Percentiles rank a stretch among this genome's conserved stretches.
These are phyloP conservation scores for Megaptera novaeangliae DNA, from an alignment of 2,113 vertebrate genomes.

Conservation along the genomic window DNA sequence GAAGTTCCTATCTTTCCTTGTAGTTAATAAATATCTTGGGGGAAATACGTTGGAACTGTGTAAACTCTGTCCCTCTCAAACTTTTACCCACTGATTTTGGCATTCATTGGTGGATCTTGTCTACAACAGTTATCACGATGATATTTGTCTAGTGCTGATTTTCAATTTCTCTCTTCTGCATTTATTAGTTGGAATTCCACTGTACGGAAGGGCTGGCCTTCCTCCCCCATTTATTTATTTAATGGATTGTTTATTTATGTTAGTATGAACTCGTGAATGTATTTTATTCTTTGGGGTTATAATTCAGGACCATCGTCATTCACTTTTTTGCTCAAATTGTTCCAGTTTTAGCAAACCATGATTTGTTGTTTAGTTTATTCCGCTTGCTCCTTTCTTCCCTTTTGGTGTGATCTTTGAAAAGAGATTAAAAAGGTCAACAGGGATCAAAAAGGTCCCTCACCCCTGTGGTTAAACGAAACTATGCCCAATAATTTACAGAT, in stretches of 20 bases:
- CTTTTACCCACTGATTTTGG: background rate
- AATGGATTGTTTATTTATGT: background rate
- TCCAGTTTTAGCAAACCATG: background rate
- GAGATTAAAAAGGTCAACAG: background rate
- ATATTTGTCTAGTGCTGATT: background rate
- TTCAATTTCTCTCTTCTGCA: background rate
- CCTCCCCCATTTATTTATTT: background rate
- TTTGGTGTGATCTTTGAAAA: conserved; percentile 3
- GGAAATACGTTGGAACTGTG: background rate
- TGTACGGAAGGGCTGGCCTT: background rate
- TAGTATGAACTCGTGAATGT: background rate
- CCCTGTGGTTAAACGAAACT: background rate
- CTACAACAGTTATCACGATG: background rate
- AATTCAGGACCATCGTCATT: background rate
- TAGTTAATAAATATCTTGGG: background rate
- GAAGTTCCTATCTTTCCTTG: background rate
- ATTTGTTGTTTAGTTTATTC: background rate
- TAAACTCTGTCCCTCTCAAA: background rate
- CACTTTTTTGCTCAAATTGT: background rate
- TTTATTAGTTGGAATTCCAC: background rate
- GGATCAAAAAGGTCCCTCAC: background rate
- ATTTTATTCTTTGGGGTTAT: background rate
- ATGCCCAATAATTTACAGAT: background rate
- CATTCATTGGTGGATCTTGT: background rate
- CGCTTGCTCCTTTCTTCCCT: background rate